Evolutionary conservation across 2,113 vertebrate genomes (phyloP).

Genomic region (Cathartes aura): DNA sequence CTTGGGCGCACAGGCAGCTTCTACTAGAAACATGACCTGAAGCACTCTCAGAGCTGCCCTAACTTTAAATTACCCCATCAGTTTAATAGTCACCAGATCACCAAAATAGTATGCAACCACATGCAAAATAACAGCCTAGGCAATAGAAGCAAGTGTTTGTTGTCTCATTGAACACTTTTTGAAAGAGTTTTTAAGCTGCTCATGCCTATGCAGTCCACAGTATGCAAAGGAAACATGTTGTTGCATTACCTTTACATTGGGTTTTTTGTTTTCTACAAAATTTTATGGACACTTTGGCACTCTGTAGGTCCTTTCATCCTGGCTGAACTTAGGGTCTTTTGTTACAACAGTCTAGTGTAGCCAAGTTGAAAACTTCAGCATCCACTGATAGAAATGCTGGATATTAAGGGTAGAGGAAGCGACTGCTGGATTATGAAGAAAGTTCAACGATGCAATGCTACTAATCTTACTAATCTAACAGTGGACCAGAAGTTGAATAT

Average conservation of each 20-base stretch:
- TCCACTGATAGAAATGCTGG: background rate
- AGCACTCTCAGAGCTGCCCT: background rate
- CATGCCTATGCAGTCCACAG: no score
- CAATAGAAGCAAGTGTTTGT: background rate
- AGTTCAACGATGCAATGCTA: background rate
- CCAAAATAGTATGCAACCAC: background rate
- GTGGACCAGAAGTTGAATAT: background rate
- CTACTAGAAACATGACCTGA: background rate
- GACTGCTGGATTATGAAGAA: background rate
- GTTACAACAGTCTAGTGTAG: background rate
- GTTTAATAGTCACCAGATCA: background rate
- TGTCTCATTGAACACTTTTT: background rate
- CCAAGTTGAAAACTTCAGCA: background rate
- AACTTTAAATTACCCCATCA: background rate
- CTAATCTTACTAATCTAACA: background rate
- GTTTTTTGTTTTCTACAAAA: background rate
- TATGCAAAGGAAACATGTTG: background rate
- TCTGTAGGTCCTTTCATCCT: background rate
- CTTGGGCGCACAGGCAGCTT: background rate
- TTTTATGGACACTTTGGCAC: background rate
- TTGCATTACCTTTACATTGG: background rate
- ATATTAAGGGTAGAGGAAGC: background rate
- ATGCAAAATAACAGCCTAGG: background rate
- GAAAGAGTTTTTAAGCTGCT: background rate
- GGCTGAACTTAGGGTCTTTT: background rate